Base-by-base conservation (phyloP, 2,113 vertebrate species). In the Thryonomys swinderianus region DNA sequence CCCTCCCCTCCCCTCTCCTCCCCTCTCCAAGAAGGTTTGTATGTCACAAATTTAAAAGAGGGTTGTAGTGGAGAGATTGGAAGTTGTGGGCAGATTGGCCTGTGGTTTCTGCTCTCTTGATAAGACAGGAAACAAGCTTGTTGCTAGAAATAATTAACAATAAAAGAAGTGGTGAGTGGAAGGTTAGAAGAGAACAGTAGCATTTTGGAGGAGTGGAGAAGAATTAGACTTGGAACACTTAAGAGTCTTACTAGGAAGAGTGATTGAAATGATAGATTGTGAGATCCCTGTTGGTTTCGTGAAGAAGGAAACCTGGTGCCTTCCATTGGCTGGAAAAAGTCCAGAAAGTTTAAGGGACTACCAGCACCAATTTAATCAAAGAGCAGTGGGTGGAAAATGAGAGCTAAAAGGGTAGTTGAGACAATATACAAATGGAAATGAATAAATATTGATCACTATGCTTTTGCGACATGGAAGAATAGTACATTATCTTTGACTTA, bases 401-500 rank as follows among this genome's bases (percentile, higher is more conserved):
- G 48, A 89, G 14, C 73, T 91, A 53, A 51, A 61, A 62, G 42
- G 27, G 8, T 51, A n/a, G 21, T 69, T 66, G 23, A 17, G 66
- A 78, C 37, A 14, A 37, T 53, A 34, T 79, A 40, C 73, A 73
- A 86, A 78, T 9, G 81, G 32, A 78, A 80, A 79, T 73, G 30
- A 86, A 37, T 74, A 69, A 90, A 61, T 40, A 85, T 51, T 91
- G 11, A 62, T 67, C 85, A 78, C 11, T 84, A 62, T 90, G 51
- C n/a, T 95, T 97, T 86, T 55, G 51, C 92, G 55, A 89, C 14
- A 45, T 18, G 61, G 53, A 84, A 83, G 71, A 91, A 73, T 57
- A 91, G 48, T 48, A 80, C 45, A 45, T 80, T 79, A 23, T 64
- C 37, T 66, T 27, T 85, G 79, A 71, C 59, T 34, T 87, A 51